Base-by-base conservation (phyloP, 2,797 vertebrate genomes). In the Melanotaenia nigrans region DNA sequence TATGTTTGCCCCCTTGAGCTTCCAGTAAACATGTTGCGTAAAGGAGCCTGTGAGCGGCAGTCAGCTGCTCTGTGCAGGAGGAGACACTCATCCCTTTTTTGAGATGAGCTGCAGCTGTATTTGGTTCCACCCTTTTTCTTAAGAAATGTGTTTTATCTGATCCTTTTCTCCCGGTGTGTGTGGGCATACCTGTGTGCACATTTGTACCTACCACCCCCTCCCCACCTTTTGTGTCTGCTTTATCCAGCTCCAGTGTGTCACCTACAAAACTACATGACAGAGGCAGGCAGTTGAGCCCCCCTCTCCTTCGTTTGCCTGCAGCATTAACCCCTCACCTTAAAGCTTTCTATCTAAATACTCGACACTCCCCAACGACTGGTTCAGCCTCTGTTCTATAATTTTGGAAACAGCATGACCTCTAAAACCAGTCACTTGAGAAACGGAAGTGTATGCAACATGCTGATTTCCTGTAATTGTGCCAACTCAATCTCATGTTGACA, bases 61-160 rank as follows among this genome's bases (percentile, higher is more conserved):
- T 74, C 79, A 71, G 78, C 84, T 77, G 84, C 90, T 92, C 79
- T 83, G 87, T 72, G 79, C 77, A 77, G 73, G 82, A 89, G 72
- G 81, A 85, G 73, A 78, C 65, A 65, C 82, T 73, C 59, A 20
- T 42, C 71, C 72, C 64, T 91, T 93, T 92, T 93, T 79, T 84
- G 85, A 92, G 92, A 94, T 73, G 89, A 92, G 80, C 92, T 90
- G 91, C 94, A 95, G 93, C 93, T 95, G 94, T 90, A 92, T 92
- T 93, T 92, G 87, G 86, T 67, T 85, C 87, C 87, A 83, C 73
- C 85, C 83, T 86, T 71, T 73, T 88, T 83, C 68, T 73, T 77
- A 61, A 33, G 69, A 90, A 85, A 88, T 80, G 68, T 83, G 10
- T 61, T 71, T 72, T 56, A 65, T 13, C 64, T 38, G 40, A 54